Evolutionary conservation across 2,888 invertebrate genomes (phyloP).

Genomic region (Napeogenes sylphis): DNA sequence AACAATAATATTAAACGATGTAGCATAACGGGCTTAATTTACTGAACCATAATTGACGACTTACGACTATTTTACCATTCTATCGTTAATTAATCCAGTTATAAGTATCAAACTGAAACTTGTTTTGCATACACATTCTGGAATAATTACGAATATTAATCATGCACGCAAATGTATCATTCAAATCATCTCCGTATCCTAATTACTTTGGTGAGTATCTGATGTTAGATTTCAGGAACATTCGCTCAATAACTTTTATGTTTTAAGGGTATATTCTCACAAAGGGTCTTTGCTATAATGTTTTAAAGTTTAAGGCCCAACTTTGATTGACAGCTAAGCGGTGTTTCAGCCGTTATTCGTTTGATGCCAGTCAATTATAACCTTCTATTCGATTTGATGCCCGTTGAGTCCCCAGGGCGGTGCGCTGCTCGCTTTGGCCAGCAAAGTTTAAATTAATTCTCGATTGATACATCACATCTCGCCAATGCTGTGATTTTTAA

Average conservation of each 20-base stretch:
- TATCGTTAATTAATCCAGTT: constrained; percentile 53
- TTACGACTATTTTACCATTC: constrained; percentile 45
- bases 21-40: constrained; percentile 51
- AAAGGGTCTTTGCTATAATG: constrained; percentile 32
- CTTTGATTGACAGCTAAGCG: constrained; percentile 47
- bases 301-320: constrained; percentile 43
- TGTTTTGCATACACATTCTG: constrained; percentile 35
- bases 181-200: constrained; percentile 57
- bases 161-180: constrained; percentile 60
- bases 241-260: constrained; percentile 42
- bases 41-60: constrained; percentile 53
- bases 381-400: constrained; percentile 73
- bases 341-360: constrained; percentile 56
- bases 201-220: constrained; percentile 65
- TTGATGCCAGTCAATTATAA: constrained; percentile 67
- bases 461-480: constrained; percentile 68
- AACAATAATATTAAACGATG: constrained; percentile 45
- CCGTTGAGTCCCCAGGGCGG: constrained; percentile 62
- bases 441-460: constrained; percentile 75
- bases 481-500: constrained; percentile 62
- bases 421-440: constrained; percentile 63
- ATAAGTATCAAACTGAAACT: constrained; percentile 41
- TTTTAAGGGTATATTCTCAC: constrained; percentile 25
- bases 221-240: constrained; percentile 48
- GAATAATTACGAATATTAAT: constrained; percentile 40